Evolutionary conservation across 2,113 vertebrate genomes (phyloP), one percentile per base, ranked within the genome.

Genomic region (Aptenodytes forsteri): DNA sequence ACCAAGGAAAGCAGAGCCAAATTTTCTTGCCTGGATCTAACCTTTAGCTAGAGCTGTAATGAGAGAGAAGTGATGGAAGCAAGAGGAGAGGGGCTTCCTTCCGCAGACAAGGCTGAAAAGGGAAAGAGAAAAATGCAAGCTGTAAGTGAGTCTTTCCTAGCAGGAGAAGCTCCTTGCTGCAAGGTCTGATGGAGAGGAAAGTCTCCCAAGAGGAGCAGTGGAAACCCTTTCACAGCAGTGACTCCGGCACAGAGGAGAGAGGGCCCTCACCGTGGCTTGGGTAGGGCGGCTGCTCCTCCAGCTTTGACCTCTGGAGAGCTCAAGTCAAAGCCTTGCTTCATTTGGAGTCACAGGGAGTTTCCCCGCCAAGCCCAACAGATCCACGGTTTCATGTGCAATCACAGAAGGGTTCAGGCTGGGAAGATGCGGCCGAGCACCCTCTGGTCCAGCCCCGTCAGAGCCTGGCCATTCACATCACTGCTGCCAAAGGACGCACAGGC

Each of bases 181-280:
- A 1, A 50, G 61, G 34, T 47, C 54, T 72, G 61, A 71, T 30
- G 44, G 52, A 82, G 22, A 36, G 34, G 50, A 54, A 66, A 27
- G 25, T 65, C 61, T 64, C 38, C n/a, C 1, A 3, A 49, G 34
- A 55, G 44, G 20, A 83, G 66, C 1, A 3, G 25, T 38, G 40
- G 67, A 70, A 96, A 77, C 30, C 34, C 50, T 70, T 72, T 52
- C 32, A 40, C 44, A 93, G 23, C 62, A 73, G 58, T n/a, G 19
- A 65, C 44, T 46, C 36, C 2, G 8, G 76, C 32, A 65, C 25
- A 25, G 58, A 82, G 27, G 25, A 71, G 22, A n/a, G n/a, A 59
- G 6, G 34, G 8, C 50, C 32, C 30, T 65, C 3, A 0, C 34
- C 1, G 0, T 1, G 1, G 47, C 47, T 55, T 16, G 46, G n/a